These are phyloP conservation scores for Nannoperca australis DNA, from an alignment of 2,797 vertebrate genomes.

Conservation along the genomic window DNA sequence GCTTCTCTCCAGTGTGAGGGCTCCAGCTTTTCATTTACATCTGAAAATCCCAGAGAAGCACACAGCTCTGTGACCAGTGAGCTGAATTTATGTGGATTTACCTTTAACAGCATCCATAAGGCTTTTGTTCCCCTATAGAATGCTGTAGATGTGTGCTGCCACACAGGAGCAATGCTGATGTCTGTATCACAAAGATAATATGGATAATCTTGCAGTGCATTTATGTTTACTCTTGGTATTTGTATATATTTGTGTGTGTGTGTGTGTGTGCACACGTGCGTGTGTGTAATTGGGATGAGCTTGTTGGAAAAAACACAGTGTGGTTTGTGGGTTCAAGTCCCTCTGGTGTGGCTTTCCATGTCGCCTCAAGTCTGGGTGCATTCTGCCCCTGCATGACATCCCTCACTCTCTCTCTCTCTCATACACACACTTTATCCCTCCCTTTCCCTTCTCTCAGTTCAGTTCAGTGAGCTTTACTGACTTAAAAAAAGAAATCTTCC, in stretches of 20 bases:
- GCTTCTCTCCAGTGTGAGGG: conserved; percentile 9
- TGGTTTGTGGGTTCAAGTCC: conserved; percentile 27
- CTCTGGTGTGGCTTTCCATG: conserved; percentile 17
- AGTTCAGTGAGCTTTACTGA: not conserved
- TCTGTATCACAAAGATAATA: not conserved
- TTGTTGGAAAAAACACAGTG: conserved; percentile 22
- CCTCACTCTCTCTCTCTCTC: conserved; percentile 1
- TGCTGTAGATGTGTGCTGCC: not conserved
- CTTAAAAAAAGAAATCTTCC: not conserved
- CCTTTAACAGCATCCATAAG: not conserved
- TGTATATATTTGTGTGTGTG: not conserved
- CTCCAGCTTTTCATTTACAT: not conserved
- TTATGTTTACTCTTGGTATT: not conserved
- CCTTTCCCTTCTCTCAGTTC: not conserved
- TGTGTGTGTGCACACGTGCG: not conserved
- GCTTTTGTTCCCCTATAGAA: not conserved
- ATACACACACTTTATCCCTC: not conserved
- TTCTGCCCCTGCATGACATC: conserved; percentile 33
- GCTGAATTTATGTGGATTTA: not conserved
- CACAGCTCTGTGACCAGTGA: not conserved
- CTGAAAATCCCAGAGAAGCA: not conserved
- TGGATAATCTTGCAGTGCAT: conserved; percentile 1
- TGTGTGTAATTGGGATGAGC: not conserved
- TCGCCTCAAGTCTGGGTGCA: not conserved
- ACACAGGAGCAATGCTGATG: not conserved